A percentile compares a stretch with the other conserved stretches of the same genome.
Evolutionary conservation across 1,140 invertebrate genomes (phyloP).

Genomic region (Aphelenchoides besseyi): DNA sequence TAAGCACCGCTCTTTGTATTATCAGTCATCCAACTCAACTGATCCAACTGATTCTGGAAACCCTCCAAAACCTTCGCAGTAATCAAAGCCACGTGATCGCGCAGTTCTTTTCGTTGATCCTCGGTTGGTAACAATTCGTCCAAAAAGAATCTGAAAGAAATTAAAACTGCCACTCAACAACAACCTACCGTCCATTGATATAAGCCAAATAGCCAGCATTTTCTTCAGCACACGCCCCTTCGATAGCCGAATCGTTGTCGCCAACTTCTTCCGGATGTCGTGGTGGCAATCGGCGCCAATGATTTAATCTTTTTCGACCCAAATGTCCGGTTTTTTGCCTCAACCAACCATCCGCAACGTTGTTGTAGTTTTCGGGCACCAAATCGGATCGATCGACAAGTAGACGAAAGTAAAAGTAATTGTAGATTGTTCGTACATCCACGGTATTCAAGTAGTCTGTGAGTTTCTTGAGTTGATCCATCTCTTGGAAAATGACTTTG

Average conservation of each 20-base stretch:
- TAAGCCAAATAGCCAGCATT: background rate
- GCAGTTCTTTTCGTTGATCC: background rate
- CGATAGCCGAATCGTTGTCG: background rate
- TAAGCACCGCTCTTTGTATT: constrained; percentile 50
- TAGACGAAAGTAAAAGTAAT: constrained; percentile 51
- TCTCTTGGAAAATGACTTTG: constrained; percentile 32
- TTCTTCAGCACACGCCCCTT: background rate
- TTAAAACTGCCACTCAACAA: background rate
- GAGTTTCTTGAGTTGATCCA: constrained; percentile 18
- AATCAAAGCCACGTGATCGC: constrained; percentile 5
- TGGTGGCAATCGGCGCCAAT: background rate
- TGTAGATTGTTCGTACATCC: constrained; percentile 37
- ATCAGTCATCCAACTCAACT: constrained; percentile 50
- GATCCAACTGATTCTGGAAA: constrained; percentile 55
- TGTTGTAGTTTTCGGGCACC: constrained; percentile 26
- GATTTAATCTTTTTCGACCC: background rate
- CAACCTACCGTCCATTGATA: background rate
- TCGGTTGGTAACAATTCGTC: constrained; percentile 29
- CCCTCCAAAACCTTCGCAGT: constrained; percentile 40
- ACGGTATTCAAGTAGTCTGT: constrained; percentile 11
- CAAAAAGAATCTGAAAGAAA: background rate
- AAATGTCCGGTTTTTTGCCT: background rate
- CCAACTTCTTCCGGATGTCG: background rate
- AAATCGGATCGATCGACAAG: constrained; percentile 34
- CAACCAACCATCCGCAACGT: constrained; percentile 14